Base-by-base conservation (phyloP, 2,797 vertebrate species). In the Poeciliopsis gracilis region DNA sequence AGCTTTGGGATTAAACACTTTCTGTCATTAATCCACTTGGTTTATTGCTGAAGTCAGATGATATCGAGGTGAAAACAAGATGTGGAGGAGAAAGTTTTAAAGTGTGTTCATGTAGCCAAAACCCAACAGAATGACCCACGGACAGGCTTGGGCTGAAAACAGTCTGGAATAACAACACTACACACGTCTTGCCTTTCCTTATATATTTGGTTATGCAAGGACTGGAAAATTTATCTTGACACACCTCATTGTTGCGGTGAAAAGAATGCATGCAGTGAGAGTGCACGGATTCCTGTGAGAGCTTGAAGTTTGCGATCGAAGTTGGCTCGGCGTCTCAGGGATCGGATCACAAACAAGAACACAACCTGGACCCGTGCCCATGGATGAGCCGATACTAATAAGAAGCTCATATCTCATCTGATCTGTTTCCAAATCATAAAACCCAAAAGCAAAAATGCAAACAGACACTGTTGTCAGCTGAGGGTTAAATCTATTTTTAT, bases 181-280 rank as follows among this genome's bases (percentile, higher is more conserved):
- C 5, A 45, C 0, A 7, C 10, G 6, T 45, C 6, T 46, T 33
- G 23, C 51, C 7, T 75, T 61, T 75, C 7, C 47, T 45, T 45
- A 43, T 5, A 13, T 3, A 23, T 61, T 46, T 13, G 18, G n/a
- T 61, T 15, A n/a, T 75, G 41, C 41, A 61, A 61, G 5, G 30
- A 11, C 38, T n/a, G 8, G 2, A 61, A 15, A 59, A 75, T 61
- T 51, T 46, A 59, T n/a, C 18, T 45, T 23, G 41, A 46, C 55
- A 57, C 72, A 75, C 73, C 73, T 75, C 73, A 75, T 59, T 75
- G 38, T 33, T 61, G n/a, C 6, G 16, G 20, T 11, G 20, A 38
- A 61, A 61, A 30, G 55, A 8, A 23, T 46, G 55, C 73, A 61
- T 75, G 73, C 51, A 57, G n/a, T 74, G 36, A 41, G 49, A 55